A percentile compares a stretch with the other conserved stretches of the same genome.
Conservation (phyloP, 2,113 vertebrate genomes). For the Crocuta crocuta region DNA sequence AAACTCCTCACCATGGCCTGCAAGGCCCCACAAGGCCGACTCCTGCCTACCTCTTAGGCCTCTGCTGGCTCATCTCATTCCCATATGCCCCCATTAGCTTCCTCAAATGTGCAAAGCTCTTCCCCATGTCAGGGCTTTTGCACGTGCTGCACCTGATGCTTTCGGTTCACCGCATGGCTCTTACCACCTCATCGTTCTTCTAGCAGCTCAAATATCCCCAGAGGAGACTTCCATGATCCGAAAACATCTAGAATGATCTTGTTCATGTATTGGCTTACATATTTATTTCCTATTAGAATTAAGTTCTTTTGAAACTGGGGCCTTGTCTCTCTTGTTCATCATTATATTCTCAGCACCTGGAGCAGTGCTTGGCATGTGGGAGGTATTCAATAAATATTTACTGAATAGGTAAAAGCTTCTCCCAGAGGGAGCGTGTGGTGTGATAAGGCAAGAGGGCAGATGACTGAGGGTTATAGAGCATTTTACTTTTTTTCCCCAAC, state of each 20-base stretch:
- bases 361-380: neutral
- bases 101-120: neutral
- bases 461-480: neutral
- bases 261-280: neutral
- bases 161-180: neutral
- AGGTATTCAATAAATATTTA: neutral
- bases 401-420: neutral
- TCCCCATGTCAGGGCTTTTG: neutral
- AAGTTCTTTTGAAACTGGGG: neutral
- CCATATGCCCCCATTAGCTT: neutral
- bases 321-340: neutral
- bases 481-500: neutral
- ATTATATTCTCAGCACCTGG: neutral
- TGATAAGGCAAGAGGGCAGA: neutral
- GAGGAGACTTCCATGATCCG: neutral
- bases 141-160: neutral
- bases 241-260: neutral
- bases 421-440: neutral
- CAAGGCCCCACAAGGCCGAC: neutral
- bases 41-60: neutral
- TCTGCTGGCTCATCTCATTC: neutral
- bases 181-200: neutral
- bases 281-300: constrained; percentile 3
- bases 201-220: neutral
- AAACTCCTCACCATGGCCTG: neutral